Percentiles rank a stretch among this genome's conserved stretches.
Conservation (phyloP, 2,888 invertebrate species). For the Oscheius onirici region DNA sequence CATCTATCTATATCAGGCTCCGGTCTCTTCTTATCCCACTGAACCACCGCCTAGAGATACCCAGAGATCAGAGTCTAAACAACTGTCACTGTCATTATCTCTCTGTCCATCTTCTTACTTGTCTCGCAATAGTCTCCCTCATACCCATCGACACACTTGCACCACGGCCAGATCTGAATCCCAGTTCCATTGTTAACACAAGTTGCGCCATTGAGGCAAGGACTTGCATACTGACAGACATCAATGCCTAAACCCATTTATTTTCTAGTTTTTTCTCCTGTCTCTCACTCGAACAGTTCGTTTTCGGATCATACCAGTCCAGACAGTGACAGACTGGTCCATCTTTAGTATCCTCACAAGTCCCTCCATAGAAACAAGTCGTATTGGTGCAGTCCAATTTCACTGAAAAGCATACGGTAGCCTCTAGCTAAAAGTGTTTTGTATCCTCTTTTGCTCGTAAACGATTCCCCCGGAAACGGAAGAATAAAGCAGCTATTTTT, state of each 20-base stretch:
- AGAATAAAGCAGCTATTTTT: too few relatives aligned
- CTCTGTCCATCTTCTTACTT: slow-evolving; percentile 29
- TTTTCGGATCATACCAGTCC: slow-evolving; percentile 32
- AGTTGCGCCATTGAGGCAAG: slow-evolving; percentile 44
- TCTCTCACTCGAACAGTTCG: slow-evolving; percentile 30
- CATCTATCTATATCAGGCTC: too few relatives aligned
- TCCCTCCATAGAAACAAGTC: slow-evolving; percentile 18
- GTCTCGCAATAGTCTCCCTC: slow-evolving; percentile 41
- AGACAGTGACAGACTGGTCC: slow-evolving; percentile 42
- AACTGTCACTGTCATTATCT: too few relatives aligned
- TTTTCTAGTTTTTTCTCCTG: not conserved
- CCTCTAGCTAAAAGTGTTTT: not conserved
- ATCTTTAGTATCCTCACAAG: slow-evolving; percentile 37
- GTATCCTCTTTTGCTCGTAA: too few relatives aligned
- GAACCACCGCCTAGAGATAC: not conserved
- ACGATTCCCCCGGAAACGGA: too few relatives aligned
- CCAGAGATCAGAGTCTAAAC: too few relatives aligned
- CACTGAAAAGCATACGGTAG: not conserved
- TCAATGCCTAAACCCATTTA: slow-evolving; percentile 21
- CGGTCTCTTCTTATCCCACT: too few relatives aligned
- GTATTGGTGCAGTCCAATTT: not conserved
- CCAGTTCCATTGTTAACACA: slow-evolving; percentile 33
- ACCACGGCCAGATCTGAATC: slow-evolving; percentile 32
- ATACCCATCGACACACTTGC: slow-evolving; percentile 45
- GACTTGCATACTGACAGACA: slow-evolving; percentile 40